Conservation (phyloP, 2,113 vertebrate genomes). For the Pedetes capensis region DNA sequence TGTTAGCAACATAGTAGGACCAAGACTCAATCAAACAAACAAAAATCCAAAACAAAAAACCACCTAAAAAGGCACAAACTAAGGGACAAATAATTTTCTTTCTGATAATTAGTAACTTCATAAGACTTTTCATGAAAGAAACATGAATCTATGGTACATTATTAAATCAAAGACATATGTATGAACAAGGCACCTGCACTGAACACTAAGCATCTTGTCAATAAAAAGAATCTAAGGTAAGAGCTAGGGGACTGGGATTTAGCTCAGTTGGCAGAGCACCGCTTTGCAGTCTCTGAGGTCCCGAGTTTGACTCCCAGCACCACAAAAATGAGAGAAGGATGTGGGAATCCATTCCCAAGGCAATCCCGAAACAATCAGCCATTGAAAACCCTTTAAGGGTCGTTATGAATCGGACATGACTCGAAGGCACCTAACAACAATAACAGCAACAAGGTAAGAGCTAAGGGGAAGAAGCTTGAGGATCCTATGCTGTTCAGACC, state of each 20-base stretch:
- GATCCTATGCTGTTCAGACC: neutral
- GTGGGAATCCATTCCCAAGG: too few relatives aligned
- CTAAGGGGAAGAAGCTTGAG: neutral
- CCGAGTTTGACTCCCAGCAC: too few relatives aligned
- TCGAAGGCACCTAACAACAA: too few relatives aligned
- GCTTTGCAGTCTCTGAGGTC: too few relatives aligned
- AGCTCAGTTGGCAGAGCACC: too few relatives aligned
- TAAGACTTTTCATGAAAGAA: neutral
- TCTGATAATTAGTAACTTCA: neutral
- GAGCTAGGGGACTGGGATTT: too few relatives aligned
- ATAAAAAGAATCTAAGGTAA: neutral
- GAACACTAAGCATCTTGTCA: neutral
- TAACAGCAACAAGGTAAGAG: too few relatives aligned
- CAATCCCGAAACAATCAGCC: too few relatives aligned
- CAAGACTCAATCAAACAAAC: neutral
- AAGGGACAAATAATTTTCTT: neutral
- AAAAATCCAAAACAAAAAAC: neutral
- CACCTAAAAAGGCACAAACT: neutral
- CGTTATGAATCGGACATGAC: too few relatives aligned
- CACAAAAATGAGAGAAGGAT: too few relatives aligned
- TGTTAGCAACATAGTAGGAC: neutral
- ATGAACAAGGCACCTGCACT: neutral
- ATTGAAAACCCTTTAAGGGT: too few relatives aligned
- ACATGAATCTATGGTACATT: neutral
- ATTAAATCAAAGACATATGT: neutral